Evolutionary conservation across 2,888 invertebrate species (phyloP).

Genomic region (Netelia virgata): DNA sequence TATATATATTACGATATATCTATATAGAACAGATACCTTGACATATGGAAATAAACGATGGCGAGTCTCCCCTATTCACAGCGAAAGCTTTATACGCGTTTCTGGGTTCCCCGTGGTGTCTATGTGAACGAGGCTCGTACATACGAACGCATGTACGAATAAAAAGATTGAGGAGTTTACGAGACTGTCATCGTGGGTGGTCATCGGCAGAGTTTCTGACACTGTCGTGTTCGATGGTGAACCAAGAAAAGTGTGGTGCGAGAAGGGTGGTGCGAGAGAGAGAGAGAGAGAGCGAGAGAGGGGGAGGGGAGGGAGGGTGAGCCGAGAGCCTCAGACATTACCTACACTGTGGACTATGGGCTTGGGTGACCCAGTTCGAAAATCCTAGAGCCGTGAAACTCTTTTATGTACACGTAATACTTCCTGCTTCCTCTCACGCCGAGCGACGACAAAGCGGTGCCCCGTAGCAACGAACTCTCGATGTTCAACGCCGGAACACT

Average conservation of each 20-base stretch:
- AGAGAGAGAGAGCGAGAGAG: too few relatives aligned
- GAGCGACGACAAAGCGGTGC: neutral
- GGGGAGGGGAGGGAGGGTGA: too few relatives aligned
- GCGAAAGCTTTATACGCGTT: conserved; percentile 11
- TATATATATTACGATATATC: too few relatives aligned
- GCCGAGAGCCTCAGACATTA: too few relatives aligned
- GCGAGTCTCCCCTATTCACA: conserved; percentile 25
- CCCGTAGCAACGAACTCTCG: conserved; percentile 51
- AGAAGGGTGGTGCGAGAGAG: too few relatives aligned
- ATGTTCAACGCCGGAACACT: conserved; percentile 5
- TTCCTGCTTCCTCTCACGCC: conserved; percentile 32
- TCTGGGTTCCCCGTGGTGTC: neutral
- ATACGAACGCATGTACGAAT: conserved; percentile 31
- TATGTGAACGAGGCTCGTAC: conserved; percentile 1
- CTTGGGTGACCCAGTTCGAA: conserved; percentile 62
- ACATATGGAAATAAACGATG: conserved; percentile 16
- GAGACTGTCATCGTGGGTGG: neutral
- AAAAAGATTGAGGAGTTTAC: conserved; percentile 54
- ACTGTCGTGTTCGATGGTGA: conserved; percentile 21
- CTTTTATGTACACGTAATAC: conserved; percentile 56
- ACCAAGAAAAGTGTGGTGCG: conserved; percentile 32
- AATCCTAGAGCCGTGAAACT: conserved; percentile 61
- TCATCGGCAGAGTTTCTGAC: conserved; percentile 22
- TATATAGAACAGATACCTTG: neutral
- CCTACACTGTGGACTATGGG: conserved; percentile 27